These are phyloP conservation scores for Harpalus rubripes DNA, from an alignment of 2,888 invertebrate species.

Conservation along the genomic window DNA sequence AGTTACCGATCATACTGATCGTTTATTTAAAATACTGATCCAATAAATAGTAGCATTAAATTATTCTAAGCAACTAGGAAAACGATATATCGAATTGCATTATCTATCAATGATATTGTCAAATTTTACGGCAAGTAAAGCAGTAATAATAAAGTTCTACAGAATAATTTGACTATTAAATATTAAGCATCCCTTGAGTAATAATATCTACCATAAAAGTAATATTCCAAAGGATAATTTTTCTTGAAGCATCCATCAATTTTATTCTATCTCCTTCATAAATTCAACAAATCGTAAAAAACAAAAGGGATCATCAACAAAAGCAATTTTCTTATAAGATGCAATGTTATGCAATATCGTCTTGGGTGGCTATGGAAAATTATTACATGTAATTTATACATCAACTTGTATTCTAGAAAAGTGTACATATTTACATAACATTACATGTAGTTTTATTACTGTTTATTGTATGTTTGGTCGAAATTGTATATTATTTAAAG, in stretches of 20 bases:
- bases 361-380: not conserved
- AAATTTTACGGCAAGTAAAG: not conserved
- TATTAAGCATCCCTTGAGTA: not conserved
- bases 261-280: constrained; percentile 37
- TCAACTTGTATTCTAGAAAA: not conserved
- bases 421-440: not conserved
- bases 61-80: too few relatives aligned
- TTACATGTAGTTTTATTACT: not conserved
- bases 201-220: constrained; percentile 22
- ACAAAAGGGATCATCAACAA: constrained; percentile 31
- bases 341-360: constrained; percentile 13
- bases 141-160: not conserved
- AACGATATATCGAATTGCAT: too few relatives aligned
- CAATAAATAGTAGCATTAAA: too few relatives aligned
- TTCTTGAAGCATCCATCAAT: constrained; percentile 21
- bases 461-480: not conserved
- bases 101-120: not conserved
- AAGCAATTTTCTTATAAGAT: constrained; percentile 20
- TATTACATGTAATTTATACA: not conserved
- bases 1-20: too few relatives aligned
- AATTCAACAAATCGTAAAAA: constrained; percentile 36
- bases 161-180: not conserved
- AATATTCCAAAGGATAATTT: constrained; percentile 28
- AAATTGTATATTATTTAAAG: not conserved
- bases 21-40: too few relatives aligned